Evolutionary conservation across 2,113 vertebrate genomes (phyloP).

Genomic region (Trochalopteron elliotii): DNA sequence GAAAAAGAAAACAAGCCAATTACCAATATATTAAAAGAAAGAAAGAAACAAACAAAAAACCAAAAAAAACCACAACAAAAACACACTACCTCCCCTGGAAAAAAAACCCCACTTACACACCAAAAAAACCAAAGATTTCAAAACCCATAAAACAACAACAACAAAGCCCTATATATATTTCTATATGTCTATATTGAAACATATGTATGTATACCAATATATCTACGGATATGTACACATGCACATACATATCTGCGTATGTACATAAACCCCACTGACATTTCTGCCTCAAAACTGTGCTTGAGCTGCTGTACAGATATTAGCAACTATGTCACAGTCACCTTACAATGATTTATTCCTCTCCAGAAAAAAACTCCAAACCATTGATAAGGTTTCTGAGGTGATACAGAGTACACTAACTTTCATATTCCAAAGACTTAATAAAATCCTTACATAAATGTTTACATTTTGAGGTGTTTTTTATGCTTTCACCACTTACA

Average conservation of each 20-base stretch:
- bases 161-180: not conserved
- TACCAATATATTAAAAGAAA: too few species aligned
- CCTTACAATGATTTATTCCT: not conserved
- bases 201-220: accelerated
- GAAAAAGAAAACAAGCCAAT: not conserved
- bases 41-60: too few species aligned
- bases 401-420: not conserved
- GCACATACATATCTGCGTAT: not conserved
- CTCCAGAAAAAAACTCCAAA: not conserved
- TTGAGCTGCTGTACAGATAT: not conserved
- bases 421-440: not conserved
- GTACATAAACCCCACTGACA: not conserved
- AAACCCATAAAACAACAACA: not conserved
- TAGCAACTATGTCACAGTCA: not conserved
- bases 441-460: not conserved
- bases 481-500: not conserved
- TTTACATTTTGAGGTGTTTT: not conserved
- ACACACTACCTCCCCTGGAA: accelerated
- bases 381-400: not conserved
- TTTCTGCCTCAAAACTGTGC: not conserved
- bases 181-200: not conserved
- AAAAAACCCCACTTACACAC: not conserved
- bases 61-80: not conserved
- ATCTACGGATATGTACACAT: not conserved
- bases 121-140: not conserved